phyloP scores from a whole-genome alignment of 2,888 invertebrate genomes.

The Pelosia muscerda region DNA sequence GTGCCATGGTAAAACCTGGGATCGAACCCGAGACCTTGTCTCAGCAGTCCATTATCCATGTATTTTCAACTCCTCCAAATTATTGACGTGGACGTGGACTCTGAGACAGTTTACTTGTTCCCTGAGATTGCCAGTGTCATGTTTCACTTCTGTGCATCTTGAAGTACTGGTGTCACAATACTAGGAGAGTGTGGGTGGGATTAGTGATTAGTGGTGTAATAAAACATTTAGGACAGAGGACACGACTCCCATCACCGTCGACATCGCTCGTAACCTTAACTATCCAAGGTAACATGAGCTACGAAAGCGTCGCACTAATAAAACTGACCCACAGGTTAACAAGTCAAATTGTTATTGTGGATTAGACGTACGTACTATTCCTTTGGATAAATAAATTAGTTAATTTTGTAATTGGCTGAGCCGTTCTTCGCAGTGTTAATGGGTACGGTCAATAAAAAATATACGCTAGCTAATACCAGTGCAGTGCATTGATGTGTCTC shows the following conservation, averaged over 20 bases:
- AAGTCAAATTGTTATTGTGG: conserved; percentile 21
- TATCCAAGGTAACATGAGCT: conserved; percentile 11
- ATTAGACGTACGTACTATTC: conserved; percentile 18
- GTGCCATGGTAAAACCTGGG: no score
- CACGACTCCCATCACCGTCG: not conserved
- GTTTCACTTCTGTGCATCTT: not conserved
- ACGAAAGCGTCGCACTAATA: conserved; percentile 29
- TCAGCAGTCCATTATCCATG: no score
- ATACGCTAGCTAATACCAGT: not conserved
- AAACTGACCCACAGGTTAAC: conserved; percentile 40
- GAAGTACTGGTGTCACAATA: not conserved
- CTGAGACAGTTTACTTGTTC: not conserved
- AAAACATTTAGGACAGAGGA: not conserved
- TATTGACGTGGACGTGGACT: not conserved
- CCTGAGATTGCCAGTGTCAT: not conserved
- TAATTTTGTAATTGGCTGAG: not conserved
- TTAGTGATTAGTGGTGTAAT: not conserved
- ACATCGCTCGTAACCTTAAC: not conserved
- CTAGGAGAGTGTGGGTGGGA: not conserved
- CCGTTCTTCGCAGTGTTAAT: not conserved
- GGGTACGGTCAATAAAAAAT: not conserved
- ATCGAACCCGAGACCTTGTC: no score
- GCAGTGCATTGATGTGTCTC: no score
- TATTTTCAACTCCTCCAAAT: not conserved
- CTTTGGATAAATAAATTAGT: conserved; percentile 19